Conservation (phyloP, 1,140 invertebrate genomes). For the Lanistes nyassanus region DNA sequence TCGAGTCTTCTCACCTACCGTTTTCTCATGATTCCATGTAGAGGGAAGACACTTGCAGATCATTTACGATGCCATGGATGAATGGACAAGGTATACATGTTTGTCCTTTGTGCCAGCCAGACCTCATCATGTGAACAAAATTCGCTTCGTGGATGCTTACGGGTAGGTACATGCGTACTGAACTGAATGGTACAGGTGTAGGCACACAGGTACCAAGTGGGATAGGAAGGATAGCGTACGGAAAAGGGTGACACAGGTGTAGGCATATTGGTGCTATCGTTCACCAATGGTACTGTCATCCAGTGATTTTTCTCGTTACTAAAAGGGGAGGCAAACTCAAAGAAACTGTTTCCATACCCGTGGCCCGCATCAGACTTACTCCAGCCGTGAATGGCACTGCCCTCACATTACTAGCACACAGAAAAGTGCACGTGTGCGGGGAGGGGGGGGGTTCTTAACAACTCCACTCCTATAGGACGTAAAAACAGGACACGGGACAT, state of each 20-base stretch:
- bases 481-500: neutral
- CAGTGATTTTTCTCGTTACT: too few relatives aligned
- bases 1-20: neutral
- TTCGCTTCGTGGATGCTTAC: conserved; percentile 14
- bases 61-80: conserved; percentile 13
- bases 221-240: too few relatives aligned
- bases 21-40: neutral
- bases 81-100: conserved; percentile 23
- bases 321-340: too few relatives aligned
- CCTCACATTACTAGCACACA: neutral
- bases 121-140: neutral
- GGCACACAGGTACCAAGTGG: too few relatives aligned
- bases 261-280: too few relatives aligned
- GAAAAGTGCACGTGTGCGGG: neutral
- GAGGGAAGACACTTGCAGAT: conserved; percentile 6
- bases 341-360: too few relatives aligned
- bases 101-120: conserved; percentile 2
- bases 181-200: neutral
- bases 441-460: neutral
- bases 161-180: conserved; percentile 4
- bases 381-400: neutral
- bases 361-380: too few relatives aligned
- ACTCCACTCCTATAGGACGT: neutral
- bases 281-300: too few relatives aligned
- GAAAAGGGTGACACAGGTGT: too few relatives aligned